Conservation (phyloP, 2,113 vertebrate species). For the Oryzias javanicus region DNA sequence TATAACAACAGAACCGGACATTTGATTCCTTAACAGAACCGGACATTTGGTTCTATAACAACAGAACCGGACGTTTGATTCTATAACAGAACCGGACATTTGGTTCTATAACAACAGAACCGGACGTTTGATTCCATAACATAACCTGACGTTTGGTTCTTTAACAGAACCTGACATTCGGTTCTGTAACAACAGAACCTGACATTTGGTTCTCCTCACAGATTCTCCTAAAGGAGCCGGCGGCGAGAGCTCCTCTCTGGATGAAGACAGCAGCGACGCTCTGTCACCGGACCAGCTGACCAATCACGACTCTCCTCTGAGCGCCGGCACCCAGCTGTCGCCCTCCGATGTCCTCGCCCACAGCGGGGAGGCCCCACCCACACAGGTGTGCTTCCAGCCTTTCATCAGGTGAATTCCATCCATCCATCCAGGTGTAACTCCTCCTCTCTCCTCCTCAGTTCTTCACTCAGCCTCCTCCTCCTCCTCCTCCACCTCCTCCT, state of each 20-base stretch:
- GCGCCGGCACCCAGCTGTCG: conserved; percentile 84
- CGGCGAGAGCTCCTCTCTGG: conserved; percentile 90
- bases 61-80: not conserved
- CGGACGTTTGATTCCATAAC: too few relatives aligned
- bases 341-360: conserved; percentile 58
- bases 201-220: conserved; percentile 17
- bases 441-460: conserved; percentile 75
- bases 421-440: too few relatives aligned
- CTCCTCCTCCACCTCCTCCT: conserved; percentile 68
- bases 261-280: conserved; percentile 97
- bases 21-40: too few relatives aligned
- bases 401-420: not conserved
- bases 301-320: conserved; percentile 91
- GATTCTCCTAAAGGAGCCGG: conserved; percentile 86
- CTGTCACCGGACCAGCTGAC: conserved; percentile 93
- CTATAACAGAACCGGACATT: too few relatives aligned
- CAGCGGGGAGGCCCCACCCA: conserved; percentile 67
- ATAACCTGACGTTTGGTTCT: too few relatives aligned
- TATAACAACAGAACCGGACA: too few relatives aligned
- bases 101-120: not conserved
- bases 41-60: too few relatives aligned
- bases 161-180: not conserved
- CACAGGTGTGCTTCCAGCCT: conserved; percentile 61
- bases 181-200: not conserved
- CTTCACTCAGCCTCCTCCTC: conserved; percentile 68